A percentile compares a stretch with the other conserved stretches of the same genome.
Conservation (phyloP, 2,797 vertebrate genomes). For the Parauchenoglanis ngamensis region DNA sequence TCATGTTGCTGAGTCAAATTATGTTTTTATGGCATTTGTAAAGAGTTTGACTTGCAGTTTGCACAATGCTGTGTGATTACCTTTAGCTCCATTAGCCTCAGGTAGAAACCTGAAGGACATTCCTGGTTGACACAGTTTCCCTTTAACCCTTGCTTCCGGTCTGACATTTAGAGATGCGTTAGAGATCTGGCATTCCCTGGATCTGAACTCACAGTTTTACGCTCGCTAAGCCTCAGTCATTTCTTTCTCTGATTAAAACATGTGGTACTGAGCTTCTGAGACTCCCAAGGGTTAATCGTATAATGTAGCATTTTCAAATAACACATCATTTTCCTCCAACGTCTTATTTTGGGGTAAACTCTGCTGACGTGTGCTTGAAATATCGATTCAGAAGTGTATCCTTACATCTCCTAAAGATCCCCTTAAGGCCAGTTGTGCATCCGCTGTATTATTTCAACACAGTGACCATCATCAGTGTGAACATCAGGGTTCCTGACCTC, state of each 20-base stretch:
- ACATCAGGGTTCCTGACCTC: conserved; percentile 2
- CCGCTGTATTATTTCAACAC: neutral
- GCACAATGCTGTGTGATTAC: neutral
- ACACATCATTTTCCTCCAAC: neutral
- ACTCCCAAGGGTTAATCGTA: neutral
- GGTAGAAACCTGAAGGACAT: neutral
- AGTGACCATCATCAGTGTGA: neutral
- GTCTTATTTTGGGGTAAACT: neutral
- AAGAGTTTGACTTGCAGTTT: neutral
- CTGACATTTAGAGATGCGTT: neutral
- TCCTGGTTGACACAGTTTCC: neutral
- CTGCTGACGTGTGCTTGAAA: neutral
- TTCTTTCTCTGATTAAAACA: neutral
- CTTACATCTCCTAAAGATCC: neutral
- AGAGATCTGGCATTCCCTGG: neutral
- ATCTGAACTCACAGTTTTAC: neutral
- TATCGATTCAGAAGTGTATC: conserved; percentile 2
- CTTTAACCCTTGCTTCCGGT: neutral
- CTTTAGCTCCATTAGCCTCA: neutral
- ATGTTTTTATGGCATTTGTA: neutral
- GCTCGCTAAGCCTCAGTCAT: neutral
- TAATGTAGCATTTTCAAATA: neutral
- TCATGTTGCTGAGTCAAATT: neutral
- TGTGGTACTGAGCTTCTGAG: neutral
- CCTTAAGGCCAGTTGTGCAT: neutral